These are phyloP conservation scores for Norana najaformis DNA, from an alignment of 2,888 invertebrate species.

Conservation along the genomic window DNA sequence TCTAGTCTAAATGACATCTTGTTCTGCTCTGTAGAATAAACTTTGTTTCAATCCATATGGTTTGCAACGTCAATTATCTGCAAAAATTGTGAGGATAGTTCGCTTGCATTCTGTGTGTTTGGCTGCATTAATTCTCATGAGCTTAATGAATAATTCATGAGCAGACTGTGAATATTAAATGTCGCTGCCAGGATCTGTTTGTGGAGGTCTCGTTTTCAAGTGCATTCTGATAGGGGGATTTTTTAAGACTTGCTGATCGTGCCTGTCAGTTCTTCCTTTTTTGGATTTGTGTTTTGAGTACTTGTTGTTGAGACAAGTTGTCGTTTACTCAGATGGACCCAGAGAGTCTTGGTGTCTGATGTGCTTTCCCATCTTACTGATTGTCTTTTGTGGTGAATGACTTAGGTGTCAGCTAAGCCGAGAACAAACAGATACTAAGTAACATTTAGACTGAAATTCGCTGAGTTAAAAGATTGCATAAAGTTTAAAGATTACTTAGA, in stretches of 20 bases:
- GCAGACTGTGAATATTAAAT: not conserved
- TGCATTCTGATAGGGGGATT: not conserved
- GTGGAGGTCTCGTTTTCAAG: not conserved
- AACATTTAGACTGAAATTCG: too few species aligned
- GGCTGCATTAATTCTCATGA: not conserved
- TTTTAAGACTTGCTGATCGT: not conserved
- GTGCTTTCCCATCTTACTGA: not conserved
- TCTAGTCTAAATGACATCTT: not conserved
- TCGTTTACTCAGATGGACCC: not conserved
- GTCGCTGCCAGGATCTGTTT: not conserved
- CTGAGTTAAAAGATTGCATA: too few species aligned
- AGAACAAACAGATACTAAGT: not conserved
- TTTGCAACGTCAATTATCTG: not conserved
- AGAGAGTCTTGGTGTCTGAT: not conserved
- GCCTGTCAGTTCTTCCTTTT: not conserved
- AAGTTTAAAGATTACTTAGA: not conserved
- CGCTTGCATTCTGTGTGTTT: not conserved
- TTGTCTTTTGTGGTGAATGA: not conserved
- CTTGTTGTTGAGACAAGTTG: not conserved
- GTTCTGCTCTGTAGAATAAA: not conserved
- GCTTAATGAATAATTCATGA: not conserved
- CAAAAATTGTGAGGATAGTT: not conserved
- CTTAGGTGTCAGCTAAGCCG: not conserved
- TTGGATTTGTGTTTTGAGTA: not conserved
- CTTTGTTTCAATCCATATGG: not conserved